phyloP scores from a whole-genome alignment of 2,113 vertebrate genomes.

The Bambusicola thoracicus region DNA sequence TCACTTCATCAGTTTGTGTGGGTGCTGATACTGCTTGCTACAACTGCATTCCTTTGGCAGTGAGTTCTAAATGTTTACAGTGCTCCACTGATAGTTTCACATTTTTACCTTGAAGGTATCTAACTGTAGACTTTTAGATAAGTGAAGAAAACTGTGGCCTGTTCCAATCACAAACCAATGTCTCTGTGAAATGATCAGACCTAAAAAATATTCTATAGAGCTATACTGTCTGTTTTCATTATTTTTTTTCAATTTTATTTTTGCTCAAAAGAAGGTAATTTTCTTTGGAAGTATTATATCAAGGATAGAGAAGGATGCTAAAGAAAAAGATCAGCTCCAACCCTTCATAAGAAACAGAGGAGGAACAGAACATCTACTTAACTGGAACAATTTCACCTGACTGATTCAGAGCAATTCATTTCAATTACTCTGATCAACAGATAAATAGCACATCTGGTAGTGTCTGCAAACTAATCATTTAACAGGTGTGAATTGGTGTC shows the following conservation, averaged over 20 bases:
- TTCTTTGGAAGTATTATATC: not conserved
- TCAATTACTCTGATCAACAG: conserved; percentile 72
- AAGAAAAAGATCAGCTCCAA: not conserved
- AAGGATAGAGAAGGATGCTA: not conserved
- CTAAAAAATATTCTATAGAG: not conserved
- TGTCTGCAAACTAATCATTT: conserved; percentile 70
- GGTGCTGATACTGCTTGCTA: not conserved
- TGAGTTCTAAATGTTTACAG: not conserved
- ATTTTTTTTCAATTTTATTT: not conserved
- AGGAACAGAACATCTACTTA: conserved; percentile 36
- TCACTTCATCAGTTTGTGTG: not conserved
- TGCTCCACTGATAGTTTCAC: not conserved
- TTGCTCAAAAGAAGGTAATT: not conserved
- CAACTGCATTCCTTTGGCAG: not conserved
- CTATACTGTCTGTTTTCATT: not conserved
- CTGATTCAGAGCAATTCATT: conserved; percentile 71
- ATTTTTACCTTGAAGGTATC: not conserved
- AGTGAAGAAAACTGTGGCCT: not conserved
- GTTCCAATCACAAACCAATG: not conserved
- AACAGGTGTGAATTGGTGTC: conserved; percentile 72
- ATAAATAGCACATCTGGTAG: conserved; percentile 71
- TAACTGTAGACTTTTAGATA: not conserved
- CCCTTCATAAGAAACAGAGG: not conserved
- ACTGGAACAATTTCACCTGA: conserved; percentile 43
- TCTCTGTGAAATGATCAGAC: not conserved